Conservation (phyloP, 2,888 invertebrate species). For the Scaptomyza polygonia region DNA sequence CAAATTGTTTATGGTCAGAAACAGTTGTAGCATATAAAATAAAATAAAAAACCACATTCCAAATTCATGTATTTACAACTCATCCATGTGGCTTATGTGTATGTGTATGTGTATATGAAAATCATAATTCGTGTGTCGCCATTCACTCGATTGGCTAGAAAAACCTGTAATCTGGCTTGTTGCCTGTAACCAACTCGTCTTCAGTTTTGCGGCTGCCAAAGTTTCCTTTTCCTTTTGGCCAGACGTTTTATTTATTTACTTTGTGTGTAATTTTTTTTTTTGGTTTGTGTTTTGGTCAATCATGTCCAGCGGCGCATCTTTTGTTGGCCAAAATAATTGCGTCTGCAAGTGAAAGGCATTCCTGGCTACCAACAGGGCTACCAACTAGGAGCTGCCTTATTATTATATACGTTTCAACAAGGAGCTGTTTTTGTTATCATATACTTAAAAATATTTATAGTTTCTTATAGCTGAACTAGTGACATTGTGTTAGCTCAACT, state of each 20-base stretch:
- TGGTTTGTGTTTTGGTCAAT: slow-evolving; percentile 12
- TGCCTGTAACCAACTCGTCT: slow-evolving; percentile 41
- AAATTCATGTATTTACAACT: slow-evolving; percentile 33
- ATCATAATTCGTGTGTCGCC: slow-evolving; percentile 73
- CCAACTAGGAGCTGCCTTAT: slow-evolving; percentile 20
- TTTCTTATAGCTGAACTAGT: slow-evolving; percentile 25
- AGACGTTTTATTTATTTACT: slow-evolving; percentile 15
- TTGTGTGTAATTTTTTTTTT: background rate
- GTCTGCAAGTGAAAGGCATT: slow-evolving; percentile 64
- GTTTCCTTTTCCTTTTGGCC: slow-evolving; percentile 60
- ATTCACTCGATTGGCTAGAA: slow-evolving; percentile 47
- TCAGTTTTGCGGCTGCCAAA: slow-evolving; percentile 28
- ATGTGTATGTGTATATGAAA: slow-evolving; percentile 22
- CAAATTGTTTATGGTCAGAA: slow-evolving; percentile 59
- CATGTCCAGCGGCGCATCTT: slow-evolving; percentile 56
- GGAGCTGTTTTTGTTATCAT: background rate
- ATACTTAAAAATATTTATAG: background rate
- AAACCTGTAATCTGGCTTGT: slow-evolving; percentile 49
- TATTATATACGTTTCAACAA: background rate
- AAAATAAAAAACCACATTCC: slow-evolving; percentile 67
- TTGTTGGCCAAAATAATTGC: slow-evolving; percentile 50
- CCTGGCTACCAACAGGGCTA: slow-evolving; percentile 48
- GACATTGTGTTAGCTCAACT: slow-evolving; percentile 36
- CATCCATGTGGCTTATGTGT: slow-evolving; percentile 8
- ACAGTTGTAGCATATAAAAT: slow-evolving; percentile 1